phyloP scores from a whole-genome alignment of 2,888 invertebrate species.

The Epistrophella euchroma region DNA sequence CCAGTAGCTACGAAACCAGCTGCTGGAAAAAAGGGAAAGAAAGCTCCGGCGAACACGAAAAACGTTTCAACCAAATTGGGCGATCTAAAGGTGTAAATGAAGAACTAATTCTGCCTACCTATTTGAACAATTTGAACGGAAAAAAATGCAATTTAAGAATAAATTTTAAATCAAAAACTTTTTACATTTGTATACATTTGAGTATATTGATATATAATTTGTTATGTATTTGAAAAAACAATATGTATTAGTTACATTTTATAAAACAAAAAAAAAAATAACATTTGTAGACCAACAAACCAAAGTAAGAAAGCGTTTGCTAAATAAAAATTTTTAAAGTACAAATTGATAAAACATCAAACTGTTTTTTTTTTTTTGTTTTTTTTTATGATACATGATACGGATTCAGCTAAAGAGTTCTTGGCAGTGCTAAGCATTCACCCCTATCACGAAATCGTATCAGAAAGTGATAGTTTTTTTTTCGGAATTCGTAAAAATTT shows the following conservation, averaged over 20 bases:
- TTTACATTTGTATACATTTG: slow-evolving; percentile 16
- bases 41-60: slow-evolving; percentile 80
- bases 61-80: slow-evolving; percentile 78
- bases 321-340: slow-evolving; percentile 60
- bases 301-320: slow-evolving; percentile 44
- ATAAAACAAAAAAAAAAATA: slow-evolving; percentile 4
- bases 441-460: too few relatives aligned
- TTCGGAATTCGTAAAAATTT: too few relatives aligned
- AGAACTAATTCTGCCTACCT: not conserved
- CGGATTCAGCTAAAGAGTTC: not conserved
- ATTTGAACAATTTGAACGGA: slow-evolving; percentile 1
- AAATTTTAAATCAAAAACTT: slow-evolving; percentile 12
- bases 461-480: too few relatives aligned
- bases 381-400: too few relatives aligned
- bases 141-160: slow-evolving; percentile 20
- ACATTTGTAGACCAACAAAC: slow-evolving; percentile 52
- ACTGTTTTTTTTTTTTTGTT: not conserved
- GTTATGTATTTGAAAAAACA: slow-evolving; percentile 31
- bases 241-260: slow-evolving; percentile 42
- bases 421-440: not conserved
- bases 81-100: slow-evolving; percentile 55
- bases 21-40: slow-evolving; percentile 79
- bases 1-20: slow-evolving; percentile 69
- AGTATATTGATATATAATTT: not conserved
- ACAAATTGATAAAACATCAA: slow-evolving; percentile 42